A percentile compares a stretch with the other conserved stretches of the same genome.
phyloP scores from a whole-genome alignment of 2,113 vertebrate genomes.

The Salvelinus fontinalis region DNA sequence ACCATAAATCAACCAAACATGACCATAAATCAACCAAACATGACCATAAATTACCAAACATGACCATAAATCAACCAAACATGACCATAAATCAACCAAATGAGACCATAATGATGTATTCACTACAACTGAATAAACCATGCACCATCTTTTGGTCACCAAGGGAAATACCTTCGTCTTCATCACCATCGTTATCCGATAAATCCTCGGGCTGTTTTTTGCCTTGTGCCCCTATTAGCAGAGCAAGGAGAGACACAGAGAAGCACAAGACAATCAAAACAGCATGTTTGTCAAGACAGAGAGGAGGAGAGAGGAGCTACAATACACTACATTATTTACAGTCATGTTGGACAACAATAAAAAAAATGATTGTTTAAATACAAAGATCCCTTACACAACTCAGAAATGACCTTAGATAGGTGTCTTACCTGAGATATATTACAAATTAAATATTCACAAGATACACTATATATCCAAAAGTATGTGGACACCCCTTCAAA shows the following conservation, averaged over 20 bases:
- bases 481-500: no score
- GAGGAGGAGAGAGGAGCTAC: conserved; percentile 39
- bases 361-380: conserved; percentile 31
- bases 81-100: not conserved
- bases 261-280: conserved; percentile 93
- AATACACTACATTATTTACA: conserved; percentile 20
- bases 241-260: conserved; percentile 86
- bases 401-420: no score
- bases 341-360: conserved; percentile 29
- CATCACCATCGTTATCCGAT: conserved; percentile 99
- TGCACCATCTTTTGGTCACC: conserved; percentile 90
- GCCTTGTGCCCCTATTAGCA: conserved; percentile 93
- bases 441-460: not conserved
- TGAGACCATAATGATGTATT: no score
- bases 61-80: not conserved
- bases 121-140: conserved; percentile 66
- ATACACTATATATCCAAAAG: not conserved
- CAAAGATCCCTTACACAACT: conserved; percentile 14
- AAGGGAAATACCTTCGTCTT: conserved; percentile 98
- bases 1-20: not conserved
- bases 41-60: not conserved
- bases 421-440: not conserved
- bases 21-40: not conserved
- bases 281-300: conserved; percentile 77
- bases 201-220: conserved; percentile 99